phyloP scores from a whole-genome alignment of 2,113 vertebrate species.

The Callospermophilus lateralis region DNA sequence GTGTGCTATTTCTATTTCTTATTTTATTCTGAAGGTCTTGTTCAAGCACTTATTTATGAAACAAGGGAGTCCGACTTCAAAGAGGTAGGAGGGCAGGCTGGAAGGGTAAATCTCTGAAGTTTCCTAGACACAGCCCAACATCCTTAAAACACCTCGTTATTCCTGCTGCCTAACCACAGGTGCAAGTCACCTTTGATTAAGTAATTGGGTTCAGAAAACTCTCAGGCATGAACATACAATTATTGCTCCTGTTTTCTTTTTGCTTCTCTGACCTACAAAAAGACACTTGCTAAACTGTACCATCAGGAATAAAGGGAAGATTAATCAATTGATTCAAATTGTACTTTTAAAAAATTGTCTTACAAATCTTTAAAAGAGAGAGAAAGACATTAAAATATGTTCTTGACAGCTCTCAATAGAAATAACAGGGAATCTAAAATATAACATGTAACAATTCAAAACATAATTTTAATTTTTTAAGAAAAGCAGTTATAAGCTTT shows the following conservation, averaged over 20 bases:
- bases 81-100: not conserved
- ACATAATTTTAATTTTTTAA: not conserved
- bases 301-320: slow-evolving; percentile 13
- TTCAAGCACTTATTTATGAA: slow-evolving; percentile 50
- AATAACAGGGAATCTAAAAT: not conserved
- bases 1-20: not conserved
- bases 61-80: not conserved
- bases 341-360: slow-evolving; percentile 55
- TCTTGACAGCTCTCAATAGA: not conserved
- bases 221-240: slow-evolving; percentile 57
- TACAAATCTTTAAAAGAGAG: slow-evolving; percentile 29
- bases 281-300: slow-evolving; percentile 48
- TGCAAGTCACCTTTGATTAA: slow-evolving; percentile 64
- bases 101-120: not conserved
- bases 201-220: slow-evolving; percentile 68
- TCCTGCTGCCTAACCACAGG: not conserved
- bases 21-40: not conserved
- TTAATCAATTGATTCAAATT: slow-evolving; percentile 16
- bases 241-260: slow-evolving; percentile 71
- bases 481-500: not conserved
- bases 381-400: not conserved
- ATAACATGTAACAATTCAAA: slow-evolving; percentile 39
- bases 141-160: not conserved
- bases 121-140: not conserved
- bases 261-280: slow-evolving; percentile 61